Evolutionary conservation across 2,888 invertebrate species (phyloP).

Genomic region (Plutella xylostella): DNA sequence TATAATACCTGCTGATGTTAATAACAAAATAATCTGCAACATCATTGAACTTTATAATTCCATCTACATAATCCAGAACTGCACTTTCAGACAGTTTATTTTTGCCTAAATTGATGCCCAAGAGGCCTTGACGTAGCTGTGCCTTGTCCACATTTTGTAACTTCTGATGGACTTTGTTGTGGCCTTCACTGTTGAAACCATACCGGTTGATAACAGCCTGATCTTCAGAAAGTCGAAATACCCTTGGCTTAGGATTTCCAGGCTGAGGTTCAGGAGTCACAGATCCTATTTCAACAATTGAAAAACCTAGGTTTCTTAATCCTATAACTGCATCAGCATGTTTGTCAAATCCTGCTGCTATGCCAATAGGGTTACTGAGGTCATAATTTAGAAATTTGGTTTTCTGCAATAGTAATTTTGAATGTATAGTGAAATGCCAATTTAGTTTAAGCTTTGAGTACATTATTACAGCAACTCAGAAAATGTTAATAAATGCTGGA

Average conservation of each 20-base stretch:
- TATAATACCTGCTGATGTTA: slow-evolving; percentile 84
- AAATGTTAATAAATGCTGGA: too few relatives aligned
- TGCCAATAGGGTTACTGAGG: slow-evolving; percentile 92
- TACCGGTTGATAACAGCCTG: slow-evolving; percentile 92
- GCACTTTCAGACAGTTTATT: slow-evolving; percentile 87
- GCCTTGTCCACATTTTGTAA: slow-evolving; percentile 67
- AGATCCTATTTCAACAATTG: slow-evolving; percentile 96
- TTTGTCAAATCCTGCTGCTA: slow-evolving; percentile 99
- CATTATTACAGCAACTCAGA: too few relatives aligned
- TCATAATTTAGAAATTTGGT: slow-evolving; percentile 77
- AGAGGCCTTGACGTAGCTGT: slow-evolving; percentile 68
- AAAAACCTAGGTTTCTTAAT: slow-evolving; percentile 87
- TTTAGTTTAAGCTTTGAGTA: background rate
- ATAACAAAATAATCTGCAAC: slow-evolving; percentile 96
- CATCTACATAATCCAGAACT: slow-evolving; percentile 84
- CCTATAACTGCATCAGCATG: slow-evolving; percentile 92
- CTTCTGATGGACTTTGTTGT: slow-evolving; percentile 78
- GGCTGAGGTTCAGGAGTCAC: slow-evolving; percentile 94
- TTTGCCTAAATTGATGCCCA: slow-evolving; percentile 97
- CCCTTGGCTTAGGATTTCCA: slow-evolving; percentile 93
- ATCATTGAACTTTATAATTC: slow-evolving; percentile 83
- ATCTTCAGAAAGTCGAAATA: slow-evolving; percentile 89
- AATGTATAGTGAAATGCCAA: background rate
- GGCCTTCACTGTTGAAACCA: slow-evolving; percentile 95
- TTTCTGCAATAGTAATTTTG: slow-evolving; percentile 60